Evolutionary conservation across 2,888 invertebrate species (phyloP).

Genomic region (Notodonta dromedarius): DNA sequence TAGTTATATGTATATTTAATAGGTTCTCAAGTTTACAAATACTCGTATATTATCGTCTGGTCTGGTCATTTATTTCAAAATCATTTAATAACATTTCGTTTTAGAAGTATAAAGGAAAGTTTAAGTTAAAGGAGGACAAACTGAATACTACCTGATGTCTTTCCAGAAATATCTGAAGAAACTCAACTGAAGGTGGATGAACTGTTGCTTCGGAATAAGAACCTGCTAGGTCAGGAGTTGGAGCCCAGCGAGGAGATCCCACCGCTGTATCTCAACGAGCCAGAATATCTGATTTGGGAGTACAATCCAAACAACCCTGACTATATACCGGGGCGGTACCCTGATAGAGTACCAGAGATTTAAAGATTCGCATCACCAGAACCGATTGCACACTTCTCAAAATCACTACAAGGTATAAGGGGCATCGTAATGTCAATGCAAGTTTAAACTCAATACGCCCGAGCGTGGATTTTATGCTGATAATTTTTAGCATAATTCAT

Average conservation of each 20-base stretch:
- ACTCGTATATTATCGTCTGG: too few relatives aligned
- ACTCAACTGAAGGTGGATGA: conserved; percentile 72
- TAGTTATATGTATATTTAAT: conserved; percentile 32
- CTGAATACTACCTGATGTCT: not conserved
- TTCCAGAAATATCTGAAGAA: conserved; percentile 72
- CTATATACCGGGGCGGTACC: conserved; percentile 72
- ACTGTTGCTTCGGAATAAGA: conserved; percentile 74
- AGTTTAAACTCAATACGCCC: too few relatives aligned
- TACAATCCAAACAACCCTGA: conserved; percentile 79
- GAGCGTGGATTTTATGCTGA: too few relatives aligned
- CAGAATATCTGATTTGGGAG: conserved; percentile 80
- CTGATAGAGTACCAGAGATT: conserved; percentile 67
- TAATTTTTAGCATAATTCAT: too few relatives aligned
- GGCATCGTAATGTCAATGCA: too few relatives aligned
- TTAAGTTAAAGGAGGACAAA: too few relatives aligned
- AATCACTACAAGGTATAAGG: too few relatives aligned
- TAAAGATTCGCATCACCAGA: conserved; percentile 28
- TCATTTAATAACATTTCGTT: too few relatives aligned
- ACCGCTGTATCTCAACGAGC: conserved; percentile 75
- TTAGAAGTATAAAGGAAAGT: too few relatives aligned
- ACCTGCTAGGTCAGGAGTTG: conserved; percentile 60
- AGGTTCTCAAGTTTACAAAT: too few relatives aligned
- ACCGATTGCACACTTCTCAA: not conserved
- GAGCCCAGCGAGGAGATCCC: conserved; percentile 77
- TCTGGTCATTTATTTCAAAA: too few relatives aligned